Evolutionary conservation across 2,888 invertebrate genomes (phyloP).

Genomic region (Drosophila borborema): DNA sequence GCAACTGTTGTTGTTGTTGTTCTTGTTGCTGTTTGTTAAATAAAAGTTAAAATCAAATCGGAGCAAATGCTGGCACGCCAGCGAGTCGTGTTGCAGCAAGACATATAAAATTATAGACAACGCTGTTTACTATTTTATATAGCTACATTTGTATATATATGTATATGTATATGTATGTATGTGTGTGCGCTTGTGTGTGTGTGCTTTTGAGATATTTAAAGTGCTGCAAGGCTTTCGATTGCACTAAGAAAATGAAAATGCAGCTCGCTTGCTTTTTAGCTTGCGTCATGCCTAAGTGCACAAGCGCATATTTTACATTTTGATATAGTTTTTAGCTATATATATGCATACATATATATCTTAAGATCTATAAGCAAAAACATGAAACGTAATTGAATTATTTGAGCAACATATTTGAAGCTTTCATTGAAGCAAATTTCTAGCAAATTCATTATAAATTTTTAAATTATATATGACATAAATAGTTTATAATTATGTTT

Average conservation of each 20-base stretch:
- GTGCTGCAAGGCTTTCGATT: constrained; percentile 77
- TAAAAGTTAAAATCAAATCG: constrained; percentile 78
- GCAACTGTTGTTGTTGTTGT: constrained; percentile 42
- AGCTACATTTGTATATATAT: constrained; percentile 32
- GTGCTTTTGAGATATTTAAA: constrained; percentile 62
- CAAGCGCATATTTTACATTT: constrained; percentile 69
- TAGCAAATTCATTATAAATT: background rate
- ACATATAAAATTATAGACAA: constrained; percentile 78
- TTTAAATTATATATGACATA: background rate
- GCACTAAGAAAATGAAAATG: constrained; percentile 63
- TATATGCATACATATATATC: background rate
- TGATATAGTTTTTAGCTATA: constrained; percentile 29
- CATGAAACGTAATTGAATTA: constrained; percentile 9
- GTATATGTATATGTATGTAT: constrained; percentile 3
- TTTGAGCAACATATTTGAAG: background rate
- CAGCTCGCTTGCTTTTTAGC: constrained; percentile 57
- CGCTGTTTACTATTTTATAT: constrained; percentile 56
- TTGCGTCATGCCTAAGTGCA: constrained; percentile 80
- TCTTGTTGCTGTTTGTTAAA: constrained; percentile 65
- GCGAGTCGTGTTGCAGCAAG: constrained; percentile 69
- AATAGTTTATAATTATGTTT: background rate
- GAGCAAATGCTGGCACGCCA: constrained; percentile 64
- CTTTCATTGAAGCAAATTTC: background rate
- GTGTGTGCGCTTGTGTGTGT: constrained; percentile 27
- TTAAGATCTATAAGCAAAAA: background rate